Evolutionary conservation across 1,140 invertebrate genomes (phyloP), one percentile per base, ranked within the genome.

Genomic region (Brachionus calyciflorus): DNA sequence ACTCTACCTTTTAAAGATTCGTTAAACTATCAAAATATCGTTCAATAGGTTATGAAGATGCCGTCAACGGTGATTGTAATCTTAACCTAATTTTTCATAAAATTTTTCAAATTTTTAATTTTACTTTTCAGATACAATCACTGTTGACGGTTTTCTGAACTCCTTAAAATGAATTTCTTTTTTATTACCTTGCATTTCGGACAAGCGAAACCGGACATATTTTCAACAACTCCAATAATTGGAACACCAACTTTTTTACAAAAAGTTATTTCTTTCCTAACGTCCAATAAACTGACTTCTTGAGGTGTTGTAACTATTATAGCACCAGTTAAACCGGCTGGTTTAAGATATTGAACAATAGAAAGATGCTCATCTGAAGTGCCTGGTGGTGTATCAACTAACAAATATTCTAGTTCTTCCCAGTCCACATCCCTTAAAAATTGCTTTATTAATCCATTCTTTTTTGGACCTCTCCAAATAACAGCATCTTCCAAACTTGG

Each of bases 351-450:
- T 84, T 94, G 92, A 88, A 94, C 91, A 1, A 96, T 90, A 41
- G 93, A 92, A 53, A 98, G 92, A 81, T 98, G 95, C 84, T 98
- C 95, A 87, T 98, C 95, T 2, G 94, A 96, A 14, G 95, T 98
- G 7, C 94, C 93, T 78, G 95, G 95, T 24, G 95, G 95, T 49
- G 94, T 97, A 84, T 98, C 95, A 79, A 98, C 93, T 24, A 98
- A 89, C 21, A 98, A 86, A 84, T 91, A 96, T 85, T 98, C 94
- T 33, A 55, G 9, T 30, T 77, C 63, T 51, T 55, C 76, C 94
- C 94, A 98, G 84, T 94, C 92, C 6, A 97, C 94, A 86, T 97
- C 93, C 65, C 89, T 90, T 3, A 98, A 84, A 85, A 98, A 96
- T 83, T 96, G 93, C 80, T 91, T 91, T 17, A 77, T 77, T 14